These are phyloP conservation scores for Lycaena phlaeas DNA, from an alignment of 2,888 invertebrate genomes.

Conservation along the genomic window DNA sequence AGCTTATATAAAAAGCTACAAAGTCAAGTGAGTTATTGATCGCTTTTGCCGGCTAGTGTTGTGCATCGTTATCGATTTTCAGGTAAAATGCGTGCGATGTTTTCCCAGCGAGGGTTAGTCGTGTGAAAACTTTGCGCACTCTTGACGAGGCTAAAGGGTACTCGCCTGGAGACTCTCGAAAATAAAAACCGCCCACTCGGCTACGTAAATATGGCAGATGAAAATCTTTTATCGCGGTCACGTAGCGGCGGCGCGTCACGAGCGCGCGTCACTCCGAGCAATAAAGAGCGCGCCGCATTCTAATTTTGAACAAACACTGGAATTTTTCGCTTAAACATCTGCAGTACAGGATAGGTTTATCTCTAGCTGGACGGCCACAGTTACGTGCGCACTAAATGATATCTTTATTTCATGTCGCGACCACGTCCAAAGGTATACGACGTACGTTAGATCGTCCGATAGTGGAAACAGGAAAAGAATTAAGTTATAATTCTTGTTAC, in stretches of 20 bases:
- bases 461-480: conserved; percentile 35
- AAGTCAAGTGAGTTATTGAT: no score
- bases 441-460: conserved; percentile 38
- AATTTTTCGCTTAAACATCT: conserved; percentile 51
- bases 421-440: conserved; percentile 38
- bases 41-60: no score
- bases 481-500: conserved; percentile 45
- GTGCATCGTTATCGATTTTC: conserved; percentile 24
- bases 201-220: conserved; percentile 72
- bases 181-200: conserved; percentile 70
- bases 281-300: conserved; percentile 67
- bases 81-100: conserved; percentile 20
- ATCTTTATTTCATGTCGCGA: conserved; percentile 53
- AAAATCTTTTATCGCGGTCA: conserved; percentile 73
- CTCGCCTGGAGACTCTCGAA: conserved; percentile 56
- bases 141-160: conserved; percentile 37
- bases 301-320: conserved; percentile 63
- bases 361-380: conserved; percentile 38
- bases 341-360: conserved; percentile 38
- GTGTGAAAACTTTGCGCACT: conserved; percentile 61
- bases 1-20: no score
- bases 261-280: conserved; percentile 64
- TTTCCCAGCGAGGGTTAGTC: conserved; percentile 47
- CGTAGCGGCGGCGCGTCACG: conserved; percentile 68
- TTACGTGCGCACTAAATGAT: conserved; percentile 42